phyloP scores from a whole-genome alignment of 2,888 invertebrate species.

The Parascotia fuliginaria region DNA sequence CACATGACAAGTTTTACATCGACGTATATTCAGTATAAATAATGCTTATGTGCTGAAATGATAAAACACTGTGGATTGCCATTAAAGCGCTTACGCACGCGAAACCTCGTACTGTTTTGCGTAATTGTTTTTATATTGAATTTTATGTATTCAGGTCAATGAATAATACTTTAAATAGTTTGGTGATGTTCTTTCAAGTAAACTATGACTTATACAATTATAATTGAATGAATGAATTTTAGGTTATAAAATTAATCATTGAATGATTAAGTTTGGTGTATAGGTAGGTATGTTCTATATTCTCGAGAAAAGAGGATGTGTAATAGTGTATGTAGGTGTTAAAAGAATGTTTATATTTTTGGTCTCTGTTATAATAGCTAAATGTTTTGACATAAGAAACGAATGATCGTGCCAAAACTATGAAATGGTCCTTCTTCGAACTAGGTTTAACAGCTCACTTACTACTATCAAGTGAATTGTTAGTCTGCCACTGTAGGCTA shows the following conservation, averaged over 20 bases:
- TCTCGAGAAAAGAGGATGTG: no score
- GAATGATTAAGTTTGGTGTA: no score
- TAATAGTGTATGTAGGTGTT: no score
- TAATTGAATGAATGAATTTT: not conserved
- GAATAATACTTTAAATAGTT: conserved; percentile 39
- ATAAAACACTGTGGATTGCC: conserved; percentile 27
- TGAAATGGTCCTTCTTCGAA: no score
- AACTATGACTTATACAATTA: conserved; percentile 29
- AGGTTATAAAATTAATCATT: not conserved
- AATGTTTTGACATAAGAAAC: no score
- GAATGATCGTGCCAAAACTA: no score
- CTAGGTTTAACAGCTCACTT: no score
- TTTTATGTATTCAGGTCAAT: conserved; percentile 45
- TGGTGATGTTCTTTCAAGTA: conserved; percentile 28
- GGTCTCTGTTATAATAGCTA: no score
- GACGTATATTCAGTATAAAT: conserved; percentile 22
- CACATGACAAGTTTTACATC: not conserved
- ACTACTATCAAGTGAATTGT: no score
- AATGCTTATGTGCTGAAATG: conserved; percentile 21
- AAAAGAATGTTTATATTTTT: no score
- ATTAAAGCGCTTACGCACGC: conserved; percentile 35
- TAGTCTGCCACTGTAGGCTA: no score
- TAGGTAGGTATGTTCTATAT: no score
- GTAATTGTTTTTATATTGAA: conserved; percentile 45
- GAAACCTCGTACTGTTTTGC: conserved; percentile 31